Evolutionary conservation across 2,797 vertebrate genomes (phyloP).

Genomic region (Ceryle rudis): DNA sequence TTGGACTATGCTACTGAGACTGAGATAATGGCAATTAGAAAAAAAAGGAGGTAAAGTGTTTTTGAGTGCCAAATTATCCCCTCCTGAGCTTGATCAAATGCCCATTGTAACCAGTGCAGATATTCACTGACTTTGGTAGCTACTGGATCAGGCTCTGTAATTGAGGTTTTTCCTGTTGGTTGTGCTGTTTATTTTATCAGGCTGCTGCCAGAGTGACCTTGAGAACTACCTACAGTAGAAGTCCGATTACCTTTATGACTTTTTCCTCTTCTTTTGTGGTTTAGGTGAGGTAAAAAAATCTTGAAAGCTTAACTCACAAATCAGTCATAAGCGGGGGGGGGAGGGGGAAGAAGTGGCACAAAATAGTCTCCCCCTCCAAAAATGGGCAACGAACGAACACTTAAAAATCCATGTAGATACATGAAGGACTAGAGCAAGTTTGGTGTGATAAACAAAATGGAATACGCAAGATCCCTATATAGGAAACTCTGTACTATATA

Average conservation of each 20-base stretch:
- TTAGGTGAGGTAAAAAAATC: not conserved
- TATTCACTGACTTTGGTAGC: not conserved
- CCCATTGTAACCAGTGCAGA: not conserved
- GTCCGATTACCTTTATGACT: not conserved
- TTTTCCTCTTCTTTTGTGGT: not conserved
- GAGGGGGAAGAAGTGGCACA: not conserved
- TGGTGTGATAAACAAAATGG: not conserved
- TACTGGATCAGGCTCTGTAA: not conserved
- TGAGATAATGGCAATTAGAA: conserved; percentile 7
- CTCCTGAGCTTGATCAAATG: not conserved
- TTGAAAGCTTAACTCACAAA: not conserved
- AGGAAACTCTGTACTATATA: not conserved
- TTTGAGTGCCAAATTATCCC: not conserved
- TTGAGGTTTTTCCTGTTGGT: not conserved
- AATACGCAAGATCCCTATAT: not conserved
- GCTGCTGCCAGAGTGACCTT: not conserved
- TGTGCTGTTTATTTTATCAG: conserved; percentile 2
- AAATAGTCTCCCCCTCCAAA: not conserved
- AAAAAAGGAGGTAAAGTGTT: not conserved
- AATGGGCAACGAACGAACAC: not conserved
- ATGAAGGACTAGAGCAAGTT: rapidly evolving
- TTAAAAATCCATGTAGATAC: not conserved
- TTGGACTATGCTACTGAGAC: not conserved
- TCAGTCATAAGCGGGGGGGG: not conserved
- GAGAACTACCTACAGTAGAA: not conserved